Evolutionary conservation across 2,888 invertebrate species (phyloP), one percentile per base, ranked within the genome.

Genomic region (Myathropa florea): DNA sequence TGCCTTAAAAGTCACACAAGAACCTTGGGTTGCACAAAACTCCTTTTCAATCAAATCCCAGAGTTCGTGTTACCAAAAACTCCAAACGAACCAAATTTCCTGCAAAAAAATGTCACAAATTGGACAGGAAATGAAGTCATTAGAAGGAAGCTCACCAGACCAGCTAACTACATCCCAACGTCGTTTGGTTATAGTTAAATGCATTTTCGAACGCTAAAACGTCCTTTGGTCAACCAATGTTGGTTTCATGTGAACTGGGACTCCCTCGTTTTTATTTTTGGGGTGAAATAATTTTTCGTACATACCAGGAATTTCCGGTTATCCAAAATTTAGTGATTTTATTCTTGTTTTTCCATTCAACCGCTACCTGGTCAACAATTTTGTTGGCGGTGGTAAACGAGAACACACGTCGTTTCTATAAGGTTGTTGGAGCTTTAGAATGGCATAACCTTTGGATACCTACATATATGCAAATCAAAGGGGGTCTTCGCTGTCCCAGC

Each of bases 241-340:
- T 10, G 57, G 24, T 23, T 12, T 57, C 14, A 14, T 57, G 18
- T 57, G 57, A 14, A 9, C 24, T 57, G 10, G 57, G 9, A 57
- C 12, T 59, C 59, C 14, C 26, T n/a, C n/a, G 3, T 59, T 59
- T 59, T 59, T 59, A 14, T 33, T 33, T 33, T 33, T 33, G 33
- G 26, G n/a, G n/a, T 14, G 39, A 39, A 39, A 39, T 14, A 12
- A 39, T 39, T 39, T 70, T 26, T 21, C 6, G 10, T 59, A 23
- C 3, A 24, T 33, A 68, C 55, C 70, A 30, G 39, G 70, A 78
- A 57, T 63, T 64, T 61, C 63, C 57, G 53, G 70, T 70, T 70
- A 70, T 70, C 70, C 70, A 63, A 36, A 70, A 70, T 78, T 70
- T 70, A 78, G 70, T 78, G 78, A 78, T 78, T 36, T 33, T 36